phyloP scores from a whole-genome alignment of 2,797 vertebrate genomes.

The Catharus ustulatus region DNA sequence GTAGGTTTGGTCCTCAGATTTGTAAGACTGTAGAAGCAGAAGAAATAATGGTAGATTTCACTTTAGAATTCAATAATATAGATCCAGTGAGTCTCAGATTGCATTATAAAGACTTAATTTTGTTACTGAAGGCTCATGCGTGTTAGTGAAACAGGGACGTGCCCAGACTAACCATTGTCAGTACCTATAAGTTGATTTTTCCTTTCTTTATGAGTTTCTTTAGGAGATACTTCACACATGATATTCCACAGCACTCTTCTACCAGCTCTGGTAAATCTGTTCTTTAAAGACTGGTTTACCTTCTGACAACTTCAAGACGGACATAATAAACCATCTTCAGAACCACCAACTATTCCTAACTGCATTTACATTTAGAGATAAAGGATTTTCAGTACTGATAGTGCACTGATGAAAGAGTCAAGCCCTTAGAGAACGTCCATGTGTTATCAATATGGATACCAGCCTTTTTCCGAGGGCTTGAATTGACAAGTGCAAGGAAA shows the following conservation, averaged over 20 bases:
- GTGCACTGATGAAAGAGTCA: background rate
- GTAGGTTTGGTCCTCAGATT: background rate
- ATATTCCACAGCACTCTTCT: background rate
- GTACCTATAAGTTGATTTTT: background rate
- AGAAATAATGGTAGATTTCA: background rate
- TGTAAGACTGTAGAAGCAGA: background rate
- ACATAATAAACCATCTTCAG: background rate
- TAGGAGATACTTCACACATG: background rate
- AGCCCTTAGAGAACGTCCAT: slow-evolving; percentile 40
- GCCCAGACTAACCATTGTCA: background rate
- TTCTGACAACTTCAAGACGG: background rate
- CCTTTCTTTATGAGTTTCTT: background rate
- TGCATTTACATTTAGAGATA: background rate
- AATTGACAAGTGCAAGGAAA: slow-evolving; percentile 52
- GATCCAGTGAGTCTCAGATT: background rate
- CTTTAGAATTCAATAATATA: background rate
- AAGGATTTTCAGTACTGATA: background rate
- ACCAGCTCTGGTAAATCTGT: background rate
- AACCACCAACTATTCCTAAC: background rate
- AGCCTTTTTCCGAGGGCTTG: slow-evolving; percentile 20
- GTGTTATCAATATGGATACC: slow-evolving; percentile 34
- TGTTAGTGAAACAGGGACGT: background rate
- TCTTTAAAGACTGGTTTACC: background rate
- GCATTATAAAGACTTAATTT: background rate
- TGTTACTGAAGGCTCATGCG: background rate